Base-by-base conservation (phyloP, 2,113 vertebrate genomes). In the Bufo gargarizans region DNA sequence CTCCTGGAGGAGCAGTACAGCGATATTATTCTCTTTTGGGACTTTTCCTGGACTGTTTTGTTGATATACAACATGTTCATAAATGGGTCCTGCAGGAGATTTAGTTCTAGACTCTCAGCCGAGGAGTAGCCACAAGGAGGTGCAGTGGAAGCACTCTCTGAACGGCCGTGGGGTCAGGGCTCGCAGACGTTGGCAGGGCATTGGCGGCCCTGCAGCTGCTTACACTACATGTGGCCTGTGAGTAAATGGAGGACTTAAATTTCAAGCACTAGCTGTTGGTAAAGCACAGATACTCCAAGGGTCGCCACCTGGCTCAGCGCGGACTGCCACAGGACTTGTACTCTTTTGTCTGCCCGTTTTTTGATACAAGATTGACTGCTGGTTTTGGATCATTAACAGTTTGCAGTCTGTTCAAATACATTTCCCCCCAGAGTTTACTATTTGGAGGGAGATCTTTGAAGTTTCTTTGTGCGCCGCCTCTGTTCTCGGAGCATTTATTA, bases 361-460 rank as follows among this genome's bases (percentile, higher is more conserved):
- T 88, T 61, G n/a, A 72, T 4, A 79, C 47, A 56, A 50, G 69
- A 58, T 63, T 82, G 79, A 82, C 79, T 82, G 79, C 86, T 88
- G 78, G 9, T 87, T 82, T 72, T 88, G 77, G 86, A 72, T 88
- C 67, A 72, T 88, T 88, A 88, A 87, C 85, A 82, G 78, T 88
- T 82, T 88, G 86, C 67, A 63, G 78, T 82, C 78, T 88, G 45
- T 33, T 71, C 79, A 63, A 82, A 50, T 82, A 19, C 67, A 82
- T 88, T 77, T 76, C 67, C 69, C 71, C 56, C 58, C n/a, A 83
- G 56, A 82, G 13, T 14, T 82, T 50, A n/a, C 86, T 81, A 77
- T 59, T 84, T 59, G 59, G 20, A 45, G 59, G 71, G 33, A 69
- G 76, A 69, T 80, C 77, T 81, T 86, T 67, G 74, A 65, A 77